These are phyloP conservation scores for Cheiracanthium punctorium DNA, from an alignment of 2,888 invertebrate species.

Conservation along the genomic window DNA sequence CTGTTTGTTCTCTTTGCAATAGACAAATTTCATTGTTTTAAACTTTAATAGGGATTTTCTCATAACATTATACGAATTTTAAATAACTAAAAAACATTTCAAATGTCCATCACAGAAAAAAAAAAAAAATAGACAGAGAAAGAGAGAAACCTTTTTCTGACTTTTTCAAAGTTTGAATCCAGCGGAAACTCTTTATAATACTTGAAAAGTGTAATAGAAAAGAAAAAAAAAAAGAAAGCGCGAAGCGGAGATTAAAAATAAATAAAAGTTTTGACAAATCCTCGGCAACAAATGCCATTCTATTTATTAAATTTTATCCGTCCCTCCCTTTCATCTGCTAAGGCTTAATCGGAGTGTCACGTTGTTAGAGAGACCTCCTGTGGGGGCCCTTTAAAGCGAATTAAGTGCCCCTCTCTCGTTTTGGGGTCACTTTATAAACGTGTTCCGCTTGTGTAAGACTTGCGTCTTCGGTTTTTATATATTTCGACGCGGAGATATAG, in stretches of 20 bases:
- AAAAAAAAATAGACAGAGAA: too few relatives aligned
- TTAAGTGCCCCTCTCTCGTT: slow-evolving; percentile 24
- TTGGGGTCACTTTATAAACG: slow-evolving; percentile 26
- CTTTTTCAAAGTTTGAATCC: not conserved
- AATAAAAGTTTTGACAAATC: slow-evolving; percentile 1
- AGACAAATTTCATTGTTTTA: too few relatives aligned
- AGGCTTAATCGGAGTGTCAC: slow-evolving; percentile 38
- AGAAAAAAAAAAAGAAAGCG: not conserved
- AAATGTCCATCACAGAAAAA: too few relatives aligned
- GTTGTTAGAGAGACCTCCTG: slow-evolving; percentile 16
- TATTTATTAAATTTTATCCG: not conserved
- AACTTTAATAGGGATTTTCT: too few relatives aligned
- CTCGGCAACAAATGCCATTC: not conserved
- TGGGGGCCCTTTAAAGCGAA: slow-evolving; percentile 15
- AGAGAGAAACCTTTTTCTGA: too few relatives aligned
- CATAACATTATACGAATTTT: too few relatives aligned
- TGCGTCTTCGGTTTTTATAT: not conserved
- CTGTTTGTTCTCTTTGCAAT: too few relatives aligned
- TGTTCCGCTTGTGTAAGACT: not conserved
- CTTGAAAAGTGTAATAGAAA: not conserved
- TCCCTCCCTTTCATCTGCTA: not conserved
- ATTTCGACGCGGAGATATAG: not conserved
- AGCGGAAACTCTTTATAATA: not conserved
- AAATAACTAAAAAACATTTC: too few relatives aligned
- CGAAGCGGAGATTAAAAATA: not conserved